A percentile compares a stretch with the other conserved stretches of the same genome.
Evolutionary conservation across 2,113 vertebrate genomes (phyloP).

Genomic region (Acanthochromis polyacanthus): DNA sequence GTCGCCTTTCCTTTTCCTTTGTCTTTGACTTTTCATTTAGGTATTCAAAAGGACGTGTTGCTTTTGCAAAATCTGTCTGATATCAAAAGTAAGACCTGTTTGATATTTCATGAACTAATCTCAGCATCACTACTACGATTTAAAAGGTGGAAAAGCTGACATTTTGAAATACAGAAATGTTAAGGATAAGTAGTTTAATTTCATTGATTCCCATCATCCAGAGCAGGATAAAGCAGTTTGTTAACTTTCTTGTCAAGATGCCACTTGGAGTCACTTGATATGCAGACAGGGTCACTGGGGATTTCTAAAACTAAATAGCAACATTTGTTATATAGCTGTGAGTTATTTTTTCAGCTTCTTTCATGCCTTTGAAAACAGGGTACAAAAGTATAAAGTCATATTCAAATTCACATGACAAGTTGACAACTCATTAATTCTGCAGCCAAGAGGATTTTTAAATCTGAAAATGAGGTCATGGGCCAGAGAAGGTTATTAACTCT

Average conservation of each 20-base stretch:
- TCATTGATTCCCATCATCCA: neutral
- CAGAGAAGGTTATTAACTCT: conserved; percentile 16
- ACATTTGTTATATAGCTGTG: neutral
- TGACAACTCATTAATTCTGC: conserved; percentile 15
- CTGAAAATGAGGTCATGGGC: conserved; percentile 9
- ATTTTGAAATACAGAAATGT: conserved; percentile 6
- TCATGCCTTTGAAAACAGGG: conserved; percentile 9
- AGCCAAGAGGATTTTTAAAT: conserved; percentile 6
- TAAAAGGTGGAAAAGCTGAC: neutral
- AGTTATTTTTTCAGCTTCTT: neutral
- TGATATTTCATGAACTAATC: neutral
- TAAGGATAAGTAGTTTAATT: neutral
- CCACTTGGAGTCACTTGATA: neutral
- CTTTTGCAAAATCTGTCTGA: neutral
- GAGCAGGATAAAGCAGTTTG: neutral
- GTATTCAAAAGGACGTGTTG: neutral
- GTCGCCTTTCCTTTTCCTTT: neutral
- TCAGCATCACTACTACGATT: neutral
- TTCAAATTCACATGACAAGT: neutral
- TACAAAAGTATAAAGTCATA: neutral
- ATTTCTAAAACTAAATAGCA: neutral
- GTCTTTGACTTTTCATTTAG: neutral
- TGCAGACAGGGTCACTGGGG: neutral
- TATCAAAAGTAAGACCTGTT: neutral
- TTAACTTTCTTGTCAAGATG: neutral